Evolutionary conservation across 2,797 vertebrate genomes (phyloP).

Genomic region (Vultur gryphus): DNA sequence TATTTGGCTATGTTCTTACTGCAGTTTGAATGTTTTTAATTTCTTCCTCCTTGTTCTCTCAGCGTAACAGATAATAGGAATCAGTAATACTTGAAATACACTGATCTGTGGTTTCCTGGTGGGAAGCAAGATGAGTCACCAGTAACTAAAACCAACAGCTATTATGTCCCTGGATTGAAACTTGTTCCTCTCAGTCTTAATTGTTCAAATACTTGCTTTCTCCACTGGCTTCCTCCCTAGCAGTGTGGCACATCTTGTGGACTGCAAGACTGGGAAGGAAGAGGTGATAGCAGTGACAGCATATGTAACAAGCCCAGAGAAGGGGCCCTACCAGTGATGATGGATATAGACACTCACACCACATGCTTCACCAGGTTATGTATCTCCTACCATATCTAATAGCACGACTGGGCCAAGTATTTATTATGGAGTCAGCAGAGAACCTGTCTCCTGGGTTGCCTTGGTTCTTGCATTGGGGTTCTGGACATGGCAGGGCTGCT

Average conservation of each 20-base stretch:
- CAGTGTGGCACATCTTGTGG: not conserved
- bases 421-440: not conserved
- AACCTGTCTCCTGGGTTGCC: not conserved
- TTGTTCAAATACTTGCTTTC: not conserved
- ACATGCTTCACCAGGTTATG: not conserved
- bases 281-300: not conserved
- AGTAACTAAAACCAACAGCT: conserved; percentile 30
- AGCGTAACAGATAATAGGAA: not conserved
- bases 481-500: not conserved
- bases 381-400: not conserved
- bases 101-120: conserved; percentile 20
- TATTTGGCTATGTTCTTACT: not conserved
- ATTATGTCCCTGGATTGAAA: not conserved
- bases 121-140: conserved; percentile 23
- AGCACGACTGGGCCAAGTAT: not conserved
- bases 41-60: not conserved
- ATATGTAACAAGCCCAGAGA: not conserved
- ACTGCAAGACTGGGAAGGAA: not conserved
- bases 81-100: conserved; percentile 30
- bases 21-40: not conserved
- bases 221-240: not conserved
- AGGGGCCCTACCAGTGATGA: not conserved
- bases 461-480: not conserved
- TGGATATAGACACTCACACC: not conserved
- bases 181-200: not conserved